Evolutionary conservation across 2,888 invertebrate species (phyloP).

Genomic region (Caenorhabditis sinica): DNA sequence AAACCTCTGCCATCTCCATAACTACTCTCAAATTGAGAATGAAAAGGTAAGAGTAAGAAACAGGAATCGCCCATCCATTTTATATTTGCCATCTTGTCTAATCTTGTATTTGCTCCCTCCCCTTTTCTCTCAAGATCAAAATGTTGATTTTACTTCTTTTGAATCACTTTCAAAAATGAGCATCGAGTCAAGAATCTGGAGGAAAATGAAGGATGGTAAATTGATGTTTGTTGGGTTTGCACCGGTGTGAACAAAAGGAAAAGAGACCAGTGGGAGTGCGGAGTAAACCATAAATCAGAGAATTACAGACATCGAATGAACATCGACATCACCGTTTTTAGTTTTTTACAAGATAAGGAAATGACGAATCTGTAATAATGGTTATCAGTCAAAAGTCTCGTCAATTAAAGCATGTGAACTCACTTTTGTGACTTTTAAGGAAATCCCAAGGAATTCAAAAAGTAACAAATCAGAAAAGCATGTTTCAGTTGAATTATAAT

Average conservation of each 20-base stretch:
- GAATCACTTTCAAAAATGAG: background rate
- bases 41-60: background rate
- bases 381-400: background rate
- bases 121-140: conserved; percentile 30
- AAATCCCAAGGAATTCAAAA: background rate
- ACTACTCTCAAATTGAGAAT: background rate
- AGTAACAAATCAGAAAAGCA: background rate
- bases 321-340: background rate
- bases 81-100: conserved; percentile 33
- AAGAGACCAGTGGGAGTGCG: conserved; percentile 4
- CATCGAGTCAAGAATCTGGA: conserved; percentile 4
- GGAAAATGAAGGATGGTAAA: conserved; percentile 9
- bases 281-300: conserved; percentile 37
- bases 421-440: background rate
- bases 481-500: background rate
- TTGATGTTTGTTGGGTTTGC: conserved; percentile 7
- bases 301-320: background rate
- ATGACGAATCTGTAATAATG: background rate
- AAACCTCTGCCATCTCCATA: conserved; percentile 25
- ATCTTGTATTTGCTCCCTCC: conserved; percentile 39
- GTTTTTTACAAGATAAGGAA: background rate
- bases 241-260: conserved; percentile 3
- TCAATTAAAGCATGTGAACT: background rate
- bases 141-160: conserved; percentile 37
- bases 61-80: conserved; percentile 7